Evolutionary conservation across 2,888 invertebrate genomes (phyloP), one percentile per base, ranked within the genome.

Genomic region (Neoscelio sp.): DNA sequence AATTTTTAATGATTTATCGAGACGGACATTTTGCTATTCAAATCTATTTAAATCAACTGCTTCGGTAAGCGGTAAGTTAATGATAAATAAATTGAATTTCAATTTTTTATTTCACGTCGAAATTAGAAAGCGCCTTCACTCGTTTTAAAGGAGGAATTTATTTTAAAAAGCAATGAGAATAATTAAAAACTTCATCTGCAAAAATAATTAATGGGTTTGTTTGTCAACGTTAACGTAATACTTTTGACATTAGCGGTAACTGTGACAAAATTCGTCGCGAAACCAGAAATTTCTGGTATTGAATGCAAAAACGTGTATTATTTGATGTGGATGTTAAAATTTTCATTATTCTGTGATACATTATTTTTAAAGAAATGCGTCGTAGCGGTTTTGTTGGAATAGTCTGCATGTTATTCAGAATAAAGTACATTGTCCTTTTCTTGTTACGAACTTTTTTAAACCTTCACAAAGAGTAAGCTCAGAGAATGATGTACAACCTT

Each of bases 401-500:
- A 40, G 65, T 56, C 42, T 46, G 75, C 60, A 44, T 52, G 75
- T 68, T 76, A 68, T 68, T 60, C 67, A 28, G 67, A 67, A 62
- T 62, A 76, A 68, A 68, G 54, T 48, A 50, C 70, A 70, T 70
- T 76, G 70, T 68, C 76, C 52, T 78, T 65, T 58, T 50, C 77
- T 50, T 64, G 64, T 70, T 68, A 64, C 70, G 52, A 52, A 77
- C 64, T 78, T 71, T 78, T 78, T 71, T 33, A 65, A 56, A 40
- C 28, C 71, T 42, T 44, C 44, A 67, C 65, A 50, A 78, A 77
- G 70, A 65, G 58, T 40, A 23, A 67, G 50, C 38, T 20, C 60
- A n/a, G 44, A 78, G 64, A 82, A 83, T 82, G 83, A 83, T 81
- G 71, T 76, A 67, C 60, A 68, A 67, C 73, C 62, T 62, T 81